Evolutionary conservation across 2,113 vertebrate genomes (phyloP).

Genomic region (Antechinus flavipes): DNA sequence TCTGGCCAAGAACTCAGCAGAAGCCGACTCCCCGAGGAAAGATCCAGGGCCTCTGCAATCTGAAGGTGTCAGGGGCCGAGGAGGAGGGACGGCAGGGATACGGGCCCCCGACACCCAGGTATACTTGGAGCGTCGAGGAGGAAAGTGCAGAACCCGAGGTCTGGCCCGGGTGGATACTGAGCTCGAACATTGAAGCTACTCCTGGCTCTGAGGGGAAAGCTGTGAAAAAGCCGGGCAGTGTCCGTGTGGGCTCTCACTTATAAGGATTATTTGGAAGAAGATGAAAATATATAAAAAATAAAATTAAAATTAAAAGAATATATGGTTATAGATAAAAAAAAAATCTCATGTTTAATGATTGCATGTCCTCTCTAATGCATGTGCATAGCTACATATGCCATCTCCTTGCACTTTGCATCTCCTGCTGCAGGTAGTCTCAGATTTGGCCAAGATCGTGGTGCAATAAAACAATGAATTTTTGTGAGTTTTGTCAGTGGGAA

Average conservation of each 20-base stretch:
- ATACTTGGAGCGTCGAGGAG: neutral
- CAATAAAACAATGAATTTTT: constrained; percentile 72
- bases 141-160: neutral
- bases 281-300: too few species aligned
- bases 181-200: neutral
- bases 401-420: neutral
- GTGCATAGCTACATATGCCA: neutral
- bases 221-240: neutral
- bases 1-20: neutral
- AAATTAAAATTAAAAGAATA: too few species aligned
- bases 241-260: neutral
- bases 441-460: constrained; percentile 65
- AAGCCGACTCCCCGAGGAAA: neutral
- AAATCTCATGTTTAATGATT: neutral
- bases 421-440: constrained; percentile 5
- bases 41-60: neutral
- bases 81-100: neutral
- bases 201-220: neutral
- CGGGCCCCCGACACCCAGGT: neutral
- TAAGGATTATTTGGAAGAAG: neutral
- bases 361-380: neutral
- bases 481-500: constrained; percentile 17
- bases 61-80: neutral
- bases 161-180: neutral
- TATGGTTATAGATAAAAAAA: too few species aligned